Base-by-base conservation (phyloP, 2,888 invertebrate species). In the Noctua janthina region DNA sequence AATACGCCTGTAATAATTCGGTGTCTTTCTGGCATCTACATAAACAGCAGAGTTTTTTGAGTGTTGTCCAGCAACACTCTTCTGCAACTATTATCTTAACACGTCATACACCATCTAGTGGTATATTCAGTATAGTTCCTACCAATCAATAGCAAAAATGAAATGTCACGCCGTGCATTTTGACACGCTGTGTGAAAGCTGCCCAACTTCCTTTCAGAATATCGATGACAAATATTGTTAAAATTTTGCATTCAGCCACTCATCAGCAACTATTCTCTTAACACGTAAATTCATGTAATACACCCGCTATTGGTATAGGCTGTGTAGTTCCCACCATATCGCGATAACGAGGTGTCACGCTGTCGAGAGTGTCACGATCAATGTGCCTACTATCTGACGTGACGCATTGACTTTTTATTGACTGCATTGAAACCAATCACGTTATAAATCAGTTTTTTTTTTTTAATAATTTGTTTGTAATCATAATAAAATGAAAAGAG, bases 331-430 rank as follows among this genome's bases (percentile, higher is more conserved):
- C 54, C 49, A 39, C 77, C 66, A 70, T 74, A 56, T 74, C 66
- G 54, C 66, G 82, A 84, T 84, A 86, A 84, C 82, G 74, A 84
- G 86, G 43, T 82, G 86, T 84, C 83, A 86, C 82, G 72, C 69
- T 59, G 56, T 69, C 49, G 15, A 71, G 64, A 82, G 35, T 35
- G 72, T 49, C 73, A 56, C 74, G 78, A 29, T 86, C 83, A 66
- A 64, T 76, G 68, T 64, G 59, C 39, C 17, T 51, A 49, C 69
- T 82, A 64, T 56, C 54, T 70, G 70, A 82, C 43, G 78, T 78
- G 74, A 73, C 64, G 78, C 62, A 78, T 71, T 84, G 59, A 85
- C 46, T 81, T 73, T 85, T 73, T 73, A 81, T 76, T 83, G 70
- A 74, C 66, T 86, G 83, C 74, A 72, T 56, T 71, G 51, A 23